Conservation (phyloP, 2,888 invertebrate genomes). For the Toxonevra muliebris region DNA sequence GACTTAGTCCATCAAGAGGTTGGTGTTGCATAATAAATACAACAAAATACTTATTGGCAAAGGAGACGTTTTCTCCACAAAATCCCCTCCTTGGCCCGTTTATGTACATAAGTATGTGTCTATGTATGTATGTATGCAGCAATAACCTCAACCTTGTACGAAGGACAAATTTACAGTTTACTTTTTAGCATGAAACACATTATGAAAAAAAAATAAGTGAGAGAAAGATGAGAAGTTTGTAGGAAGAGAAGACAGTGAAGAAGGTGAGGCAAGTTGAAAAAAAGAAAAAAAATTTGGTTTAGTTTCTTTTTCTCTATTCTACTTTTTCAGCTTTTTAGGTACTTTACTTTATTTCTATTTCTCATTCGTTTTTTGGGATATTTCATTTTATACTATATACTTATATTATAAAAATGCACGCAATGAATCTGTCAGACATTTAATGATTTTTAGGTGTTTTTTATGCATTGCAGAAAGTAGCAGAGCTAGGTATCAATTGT, state of each 20-base stretch:
- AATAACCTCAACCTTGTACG: slow-evolving; percentile 31
- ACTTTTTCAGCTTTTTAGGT: neutral
- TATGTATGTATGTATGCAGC: neutral
- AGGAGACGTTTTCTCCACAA: too few species aligned
- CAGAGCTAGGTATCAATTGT: neutral
- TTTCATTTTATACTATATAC: neutral
- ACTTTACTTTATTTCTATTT: neutral
- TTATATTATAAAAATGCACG: neutral
- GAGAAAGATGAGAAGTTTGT: neutral
- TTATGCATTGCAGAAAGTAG: neutral
- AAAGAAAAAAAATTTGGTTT: neutral
- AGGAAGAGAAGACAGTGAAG: neutral
- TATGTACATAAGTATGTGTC: too few species aligned
- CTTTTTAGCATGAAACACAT: neutral
- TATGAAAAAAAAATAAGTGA: neutral
- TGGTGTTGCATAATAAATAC: too few species aligned
- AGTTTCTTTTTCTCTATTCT: neutral
- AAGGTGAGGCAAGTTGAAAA: neutral
- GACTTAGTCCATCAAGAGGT: too few species aligned
- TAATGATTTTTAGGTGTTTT: slow-evolving; percentile 8
- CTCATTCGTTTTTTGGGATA: neutral
- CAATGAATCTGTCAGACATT: slow-evolving; percentile 19
- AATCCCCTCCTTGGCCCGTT: too few species aligned
- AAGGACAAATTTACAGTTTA: slow-evolving; percentile 31
- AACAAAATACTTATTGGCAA: too few species aligned